Base-by-base conservation (phyloP, 2,797 vertebrate genomes). In the Galaxias olidus region DNA sequence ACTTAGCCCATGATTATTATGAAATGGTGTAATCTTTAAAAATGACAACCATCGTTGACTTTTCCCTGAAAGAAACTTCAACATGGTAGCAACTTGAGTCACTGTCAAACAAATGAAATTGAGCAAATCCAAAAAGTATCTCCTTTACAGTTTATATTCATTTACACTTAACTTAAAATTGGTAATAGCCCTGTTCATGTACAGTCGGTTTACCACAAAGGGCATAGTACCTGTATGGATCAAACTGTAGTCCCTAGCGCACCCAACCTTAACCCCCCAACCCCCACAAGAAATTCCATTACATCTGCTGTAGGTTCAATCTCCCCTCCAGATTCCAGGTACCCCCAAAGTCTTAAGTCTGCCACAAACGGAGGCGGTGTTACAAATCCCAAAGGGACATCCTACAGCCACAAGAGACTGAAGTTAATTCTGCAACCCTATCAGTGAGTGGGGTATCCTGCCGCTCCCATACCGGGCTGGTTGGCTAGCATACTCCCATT, bases 401-500 rank as follows among this genome's bases (percentile, higher is more conserved):
- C 68, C 63, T 66, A 70, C 79, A 85, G 81, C 87, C 84, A 80
- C 72, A 70, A 78, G 58, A 73, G 73, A 79, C 86, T 77, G 80
- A 48, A 75, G 76, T 77, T 79, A 79, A 81, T 65, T 81, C 48
- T 18, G 80, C 77, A 71, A 79, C 83, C 80, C 77, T 74, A 90
- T 96, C 92, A 97, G 78, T 95, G 95, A 61, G 95, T 94, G 82
- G 95, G 94, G 87, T 95, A 96, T 87, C 94, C 94, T 63, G 95
- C 83, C 81, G 95, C 92, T 76, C 94, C 93, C 87, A 96, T 95
- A 68, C 95, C 94, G 4, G 93, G 91, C 81, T 95, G 95, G 89
- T 88, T 95, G 82, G 93, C 89, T 72, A 96, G 84, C 90, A 96
- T 92, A 84, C 93, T 94, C 76, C 94, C 95, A 69, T 95, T 97